Evolutionary conservation across 2,888 invertebrate genomes (phyloP), one percentile per base, ranked within the genome.

Genomic region (Epiperipatus broadwayi): DNA sequence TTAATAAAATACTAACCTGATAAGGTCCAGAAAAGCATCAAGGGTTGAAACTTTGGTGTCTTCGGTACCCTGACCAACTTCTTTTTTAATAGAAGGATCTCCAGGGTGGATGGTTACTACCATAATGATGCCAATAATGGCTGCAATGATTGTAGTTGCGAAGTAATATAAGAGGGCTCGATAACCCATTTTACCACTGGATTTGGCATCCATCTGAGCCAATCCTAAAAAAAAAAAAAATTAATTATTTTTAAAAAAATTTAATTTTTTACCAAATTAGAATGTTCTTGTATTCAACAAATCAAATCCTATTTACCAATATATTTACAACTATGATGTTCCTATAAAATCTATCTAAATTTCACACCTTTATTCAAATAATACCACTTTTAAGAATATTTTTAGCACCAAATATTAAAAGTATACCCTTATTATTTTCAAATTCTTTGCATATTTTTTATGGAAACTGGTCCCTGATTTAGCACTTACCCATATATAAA

Each of bases 31-130:
- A 41, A 71, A 64, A 5, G 70, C 68, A 48, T 71, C 70, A 21
- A 69, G 48, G 2, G 69, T 68, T 2, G 65, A 61, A 21, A 67
- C 60, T 45, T 58, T 57, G 16, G 52, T 50, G 32, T 54, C 54
- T 40, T 44, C 45, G 16, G 39, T 28, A 4, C 47, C 41, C n/a
- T 48, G 49, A 44, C 35, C 42, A n/a, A n/a, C n/a, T n/a, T n/a
- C n/a, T n/a, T n/a, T n/a, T n/a, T 56, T 56, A 42, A 57, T 55
- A 1, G 48, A 55, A 1, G 65, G 66, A 49, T 69, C 60, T n/a
- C 73, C 73, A 1, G 74, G 74, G 48, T 72, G 72, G 44, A 73
- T 71, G 19, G 61, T 49, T 25, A 71, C 53, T 2, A 74, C 73
- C 48, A 72, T 61, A 32, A 67, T 56, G 46, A 74, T 72, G 21